Base-by-base conservation (phyloP, 2,888 invertebrate genomes). In the Flexamia atlantica region DNA sequence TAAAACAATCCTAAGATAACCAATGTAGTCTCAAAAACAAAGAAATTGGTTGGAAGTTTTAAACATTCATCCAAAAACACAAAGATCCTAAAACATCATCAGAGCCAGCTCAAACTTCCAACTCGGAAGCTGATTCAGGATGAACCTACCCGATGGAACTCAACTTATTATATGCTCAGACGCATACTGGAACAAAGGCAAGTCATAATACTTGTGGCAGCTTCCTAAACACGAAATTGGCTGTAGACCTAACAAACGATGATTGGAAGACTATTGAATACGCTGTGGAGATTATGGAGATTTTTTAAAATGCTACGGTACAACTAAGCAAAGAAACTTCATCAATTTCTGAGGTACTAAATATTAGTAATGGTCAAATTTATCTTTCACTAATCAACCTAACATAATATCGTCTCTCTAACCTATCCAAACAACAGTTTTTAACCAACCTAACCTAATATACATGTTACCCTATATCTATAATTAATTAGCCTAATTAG, bases 201-300 rank as follows among this genome's bases (percentile, higher is more conserved):
- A 30, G 76, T 50, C 3, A 20, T 76, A 1, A 46, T 76, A n/a
- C 76, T 76, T 28, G 50, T 76, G 3, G 12, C 5, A 46, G 23
- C 76, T 5, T 23, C 12, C 5, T 10, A 10, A 42, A 36, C 3
- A 28, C 17, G n/a, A 74, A 20, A 74, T 23, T 40, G 14, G 9
- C 42, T n/a, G 74, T 40, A 0, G 32, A 74, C 10, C 1, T 74
- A 0, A 74, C 74, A 0, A 40, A 17, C 4, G 36, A 74, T 12
- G 23, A 74, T 74, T 74, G 74, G 74, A 74, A 74, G 25, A 74
- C 74, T 4, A 74, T 20, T 2, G 50, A 76, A 5, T 76, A 50
- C 50, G 76, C 23, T 0, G 30, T 5, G 14, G 23, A 50, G 14
- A 76, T 76, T 7, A 25, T 76, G 2, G 76, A 76, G 28, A 50